Evolutionary conservation across 2,797 vertebrate species (phyloP).

Genomic region (Anguilla marmorata): DNA sequence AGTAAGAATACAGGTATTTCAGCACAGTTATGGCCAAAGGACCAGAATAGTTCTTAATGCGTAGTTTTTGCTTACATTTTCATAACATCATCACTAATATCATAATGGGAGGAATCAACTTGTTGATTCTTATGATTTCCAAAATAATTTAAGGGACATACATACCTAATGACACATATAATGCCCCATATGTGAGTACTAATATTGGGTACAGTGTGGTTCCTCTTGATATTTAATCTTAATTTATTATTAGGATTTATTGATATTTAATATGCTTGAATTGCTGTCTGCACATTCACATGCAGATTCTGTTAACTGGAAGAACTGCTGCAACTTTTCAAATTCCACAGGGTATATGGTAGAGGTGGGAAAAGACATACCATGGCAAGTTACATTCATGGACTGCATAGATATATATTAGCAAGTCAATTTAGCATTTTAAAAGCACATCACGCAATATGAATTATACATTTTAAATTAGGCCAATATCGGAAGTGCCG

Average conservation of each 20-base stretch:
- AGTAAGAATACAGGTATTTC: not conserved
- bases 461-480: constrained; percentile 16
- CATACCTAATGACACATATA: not conserved
- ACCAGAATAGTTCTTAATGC: not conserved
- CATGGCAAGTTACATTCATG: not conserved
- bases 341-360: not conserved
- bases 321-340: not conserved
- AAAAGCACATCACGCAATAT: not conserved
- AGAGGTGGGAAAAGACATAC: not conserved
- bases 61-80: not conserved
- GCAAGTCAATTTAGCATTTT: constrained; percentile 2
- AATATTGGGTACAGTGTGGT: not conserved
- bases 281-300: not conserved
- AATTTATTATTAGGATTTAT: not conserved
- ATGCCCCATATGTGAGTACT: not conserved
- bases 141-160: not conserved
- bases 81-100: not conserved
- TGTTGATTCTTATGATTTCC: too few species aligned
- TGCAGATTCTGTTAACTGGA: not conserved
- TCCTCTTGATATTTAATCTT: constrained; percentile 12
- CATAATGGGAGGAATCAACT: not conserved
- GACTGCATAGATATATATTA: constrained; percentile 1
- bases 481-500: not conserved
- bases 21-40: not conserved
- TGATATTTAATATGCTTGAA: not conserved